Evolutionary conservation across 2,113 vertebrate genomes (phyloP).

Genomic region (Heloderma charlesbogerti): DNA sequence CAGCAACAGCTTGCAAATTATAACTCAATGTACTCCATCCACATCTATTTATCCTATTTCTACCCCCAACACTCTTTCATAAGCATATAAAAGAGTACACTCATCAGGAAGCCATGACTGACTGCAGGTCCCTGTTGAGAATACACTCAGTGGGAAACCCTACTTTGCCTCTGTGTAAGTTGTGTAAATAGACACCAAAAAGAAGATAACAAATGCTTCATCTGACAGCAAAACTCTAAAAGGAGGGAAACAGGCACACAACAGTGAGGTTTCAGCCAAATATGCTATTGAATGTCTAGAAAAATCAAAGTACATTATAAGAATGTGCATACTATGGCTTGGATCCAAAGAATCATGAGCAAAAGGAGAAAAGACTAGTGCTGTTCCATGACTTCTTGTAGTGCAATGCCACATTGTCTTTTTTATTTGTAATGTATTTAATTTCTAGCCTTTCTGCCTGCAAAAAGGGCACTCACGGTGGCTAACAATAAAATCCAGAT

Average conservation of each 20-base stretch:
- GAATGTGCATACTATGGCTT: rapidly evolving
- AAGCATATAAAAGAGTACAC: neutral
- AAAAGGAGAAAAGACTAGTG: neutral
- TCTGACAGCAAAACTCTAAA: neutral
- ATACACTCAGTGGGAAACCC: neutral
- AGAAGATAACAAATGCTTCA: neutral
- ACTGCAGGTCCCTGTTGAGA: neutral
- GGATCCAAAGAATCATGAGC: too few species aligned
- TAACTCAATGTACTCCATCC: neutral
- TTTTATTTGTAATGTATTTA: too few species aligned
- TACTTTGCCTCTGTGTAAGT: neutral
- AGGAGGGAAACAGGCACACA: neutral
- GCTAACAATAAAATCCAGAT: too few species aligned
- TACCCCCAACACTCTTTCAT: neutral
- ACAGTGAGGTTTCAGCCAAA: neutral
- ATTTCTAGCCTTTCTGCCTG: too few species aligned
- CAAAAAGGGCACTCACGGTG: too few species aligned
- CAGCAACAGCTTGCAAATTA: neutral
- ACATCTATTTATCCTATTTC: neutral
- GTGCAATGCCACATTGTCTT: neutral
- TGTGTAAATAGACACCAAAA: neutral
- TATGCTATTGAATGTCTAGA: neutral
- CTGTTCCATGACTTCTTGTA: neutral
- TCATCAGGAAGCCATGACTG: neutral
- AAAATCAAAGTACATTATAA: too few species aligned